These are phyloP conservation scores for Neoarius graeffei DNA, from an alignment of 2,113 vertebrate species.

Conservation along the genomic window DNA sequence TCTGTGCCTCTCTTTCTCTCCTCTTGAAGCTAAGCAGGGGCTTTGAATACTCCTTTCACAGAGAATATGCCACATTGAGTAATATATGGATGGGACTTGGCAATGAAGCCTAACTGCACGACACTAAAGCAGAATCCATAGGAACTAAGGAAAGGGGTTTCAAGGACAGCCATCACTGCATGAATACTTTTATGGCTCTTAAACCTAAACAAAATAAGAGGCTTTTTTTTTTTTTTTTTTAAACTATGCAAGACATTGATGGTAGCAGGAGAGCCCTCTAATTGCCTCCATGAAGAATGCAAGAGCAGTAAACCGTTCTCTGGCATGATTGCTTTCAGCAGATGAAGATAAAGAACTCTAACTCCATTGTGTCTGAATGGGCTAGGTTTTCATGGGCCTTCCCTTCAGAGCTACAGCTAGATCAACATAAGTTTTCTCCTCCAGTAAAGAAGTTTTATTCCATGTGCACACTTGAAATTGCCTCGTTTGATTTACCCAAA, in stretches of 20 bases:
- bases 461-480: background rate
- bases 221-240: constrained; percentile 39
- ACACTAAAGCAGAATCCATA: constrained; percentile 1
- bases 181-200: constrained; percentile 55
- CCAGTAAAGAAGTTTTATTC: background rate
- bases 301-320: constrained; percentile 32
- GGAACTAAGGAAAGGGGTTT: background rate
- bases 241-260: background rate
- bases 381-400: background rate
- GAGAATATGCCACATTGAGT: constrained; percentile 25
- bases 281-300: constrained; percentile 41
- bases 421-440: background rate
- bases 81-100: constrained; percentile 32
- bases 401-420: background rate
- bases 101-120: constrained; percentile 15
- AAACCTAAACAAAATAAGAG: constrained; percentile 29
- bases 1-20: background rate
- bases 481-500: background rate
- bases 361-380: background rate
- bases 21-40: background rate
- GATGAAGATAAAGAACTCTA: constrained; percentile 31
- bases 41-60: constrained; percentile 24
- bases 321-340: constrained; percentile 39
- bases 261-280: constrained; percentile 16
- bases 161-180: constrained; percentile 35